These are phyloP conservation scores for Rhinophrynus dorsalis DNA, from an alignment of 2,797 vertebrate species.

Conservation along the genomic window DNA sequence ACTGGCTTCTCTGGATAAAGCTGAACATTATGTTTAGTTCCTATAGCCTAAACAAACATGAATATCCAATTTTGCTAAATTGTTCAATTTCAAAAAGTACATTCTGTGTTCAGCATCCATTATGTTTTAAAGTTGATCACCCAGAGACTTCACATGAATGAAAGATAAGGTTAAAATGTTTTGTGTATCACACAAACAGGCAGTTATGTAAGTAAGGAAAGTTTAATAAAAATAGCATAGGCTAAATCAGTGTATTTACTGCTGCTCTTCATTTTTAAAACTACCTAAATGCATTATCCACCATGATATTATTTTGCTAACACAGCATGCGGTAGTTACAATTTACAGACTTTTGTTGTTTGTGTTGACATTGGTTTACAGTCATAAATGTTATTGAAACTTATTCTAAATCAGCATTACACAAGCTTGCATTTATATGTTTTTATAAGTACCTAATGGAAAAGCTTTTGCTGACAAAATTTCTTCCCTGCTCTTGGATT, in stretches of 20 bases:
- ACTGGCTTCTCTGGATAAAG: no score
- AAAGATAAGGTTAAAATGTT: slow-evolving; percentile 34
- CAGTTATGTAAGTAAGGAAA: slow-evolving; percentile 38
- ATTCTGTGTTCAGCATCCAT: slow-evolving; percentile 4
- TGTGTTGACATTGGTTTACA: slow-evolving; percentile 42
- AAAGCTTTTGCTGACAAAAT: slow-evolving; percentile 35
- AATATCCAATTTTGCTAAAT: slow-evolving; percentile 19
- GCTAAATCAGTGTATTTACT: slow-evolving; percentile 38
- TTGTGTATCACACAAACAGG: slow-evolving; percentile 33
- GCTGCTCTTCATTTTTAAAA: slow-evolving; percentile 33
- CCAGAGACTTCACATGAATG: slow-evolving; percentile 26
- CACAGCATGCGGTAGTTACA: slow-evolving; percentile 32
- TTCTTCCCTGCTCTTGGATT: slow-evolving; percentile 29
- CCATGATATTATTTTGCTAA: slow-evolving; percentile 36
- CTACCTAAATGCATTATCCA: slow-evolving; percentile 39
- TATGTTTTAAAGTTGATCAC: slow-evolving; percentile 23
- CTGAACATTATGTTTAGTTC: slow-evolving; percentile 13
- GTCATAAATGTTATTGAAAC: slow-evolving; percentile 44
- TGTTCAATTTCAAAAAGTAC: slow-evolving; percentile 9
- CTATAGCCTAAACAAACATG: slow-evolving; percentile 14
- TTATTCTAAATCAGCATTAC: slow-evolving; percentile 44
- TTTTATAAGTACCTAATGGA: slow-evolving; percentile 41
- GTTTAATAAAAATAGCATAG: slow-evolving; percentile 36
- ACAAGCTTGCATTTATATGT: slow-evolving; percentile 32
- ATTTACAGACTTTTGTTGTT: slow-evolving; percentile 45